These are phyloP conservation scores for Dicyrtomina minuta DNA, from an alignment of 2,888 invertebrate genomes.

Conservation along the genomic window DNA sequence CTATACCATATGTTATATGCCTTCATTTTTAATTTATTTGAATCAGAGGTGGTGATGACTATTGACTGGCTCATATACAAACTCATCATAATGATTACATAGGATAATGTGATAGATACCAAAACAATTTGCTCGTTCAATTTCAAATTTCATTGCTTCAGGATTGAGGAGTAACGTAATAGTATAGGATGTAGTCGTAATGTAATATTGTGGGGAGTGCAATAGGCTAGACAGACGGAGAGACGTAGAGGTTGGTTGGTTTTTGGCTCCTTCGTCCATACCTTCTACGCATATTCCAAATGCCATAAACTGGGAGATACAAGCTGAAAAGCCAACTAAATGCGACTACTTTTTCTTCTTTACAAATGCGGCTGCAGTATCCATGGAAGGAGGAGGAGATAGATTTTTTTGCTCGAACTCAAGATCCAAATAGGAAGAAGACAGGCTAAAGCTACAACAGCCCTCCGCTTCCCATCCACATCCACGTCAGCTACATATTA, in stretches of 20 bases:
- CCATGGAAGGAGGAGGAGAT: conserved; percentile 32
- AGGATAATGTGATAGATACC: too few species aligned
- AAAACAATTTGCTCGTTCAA: too few species aligned
- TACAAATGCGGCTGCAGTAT: conserved; percentile 30
- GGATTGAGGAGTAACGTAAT: too few species aligned
- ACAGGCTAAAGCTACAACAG: conserved; percentile 7
- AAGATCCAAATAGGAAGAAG: conserved; percentile 30
- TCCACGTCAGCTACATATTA: background rate
- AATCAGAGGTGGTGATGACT: too few species aligned
- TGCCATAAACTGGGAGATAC: conserved; percentile 8
- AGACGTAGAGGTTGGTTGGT: background rate
- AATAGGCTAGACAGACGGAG: background rate
- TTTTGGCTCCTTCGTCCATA: background rate
- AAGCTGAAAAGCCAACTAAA: conserved; percentile 36
- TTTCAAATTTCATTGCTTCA: too few species aligned
- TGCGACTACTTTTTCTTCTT: conserved; percentile 24
- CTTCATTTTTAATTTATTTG: too few species aligned
- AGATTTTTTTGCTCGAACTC: conserved; percentile 28
- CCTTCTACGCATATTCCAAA: conserved; percentile 33
- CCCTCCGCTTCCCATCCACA: background rate
- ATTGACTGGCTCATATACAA: too few species aligned
- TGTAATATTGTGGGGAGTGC: too few species aligned
- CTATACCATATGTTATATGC: too few species aligned
- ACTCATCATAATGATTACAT: too few species aligned
- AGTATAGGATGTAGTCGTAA: too few species aligned